phyloP scores from a whole-genome alignment of 2,113 vertebrate species.

The Euleptes europaea region DNA sequence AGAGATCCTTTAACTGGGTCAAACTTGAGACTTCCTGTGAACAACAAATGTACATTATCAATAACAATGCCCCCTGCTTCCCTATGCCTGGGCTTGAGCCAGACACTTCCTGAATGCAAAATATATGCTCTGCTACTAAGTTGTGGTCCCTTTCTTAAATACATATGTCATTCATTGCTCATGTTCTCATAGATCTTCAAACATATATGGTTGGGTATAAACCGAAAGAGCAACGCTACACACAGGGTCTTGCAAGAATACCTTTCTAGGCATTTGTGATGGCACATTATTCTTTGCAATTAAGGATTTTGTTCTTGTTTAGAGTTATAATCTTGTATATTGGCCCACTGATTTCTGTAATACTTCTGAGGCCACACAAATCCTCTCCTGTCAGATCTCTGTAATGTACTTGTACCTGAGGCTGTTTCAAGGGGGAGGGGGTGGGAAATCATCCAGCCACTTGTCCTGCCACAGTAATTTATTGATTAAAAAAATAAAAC shows the following conservation, averaged over 20 bases:
- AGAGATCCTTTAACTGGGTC: no score
- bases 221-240: neutral
- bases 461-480: neutral
- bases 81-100: neutral
- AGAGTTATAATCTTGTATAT: neutral
- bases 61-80: no score
- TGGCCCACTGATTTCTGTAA: neutral
- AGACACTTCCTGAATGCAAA: neutral
- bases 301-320: neutral
- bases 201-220: neutral
- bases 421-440: neutral
- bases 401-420: neutral
- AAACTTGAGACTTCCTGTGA: no score
- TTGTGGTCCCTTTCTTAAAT: neutral
- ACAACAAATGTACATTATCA: no score
- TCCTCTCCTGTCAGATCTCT: neutral
- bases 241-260: neutral
- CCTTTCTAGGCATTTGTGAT: neutral
- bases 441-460: neutral
- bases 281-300: neutral
- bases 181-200: neutral
- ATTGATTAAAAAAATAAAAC: neutral
- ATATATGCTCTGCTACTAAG: neutral
- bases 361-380: neutral
- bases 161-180: neutral